A percentile compares a stretch with the other conserved stretches of the same genome.
Evolutionary conservation across 1,140 invertebrate genomes (phyloP).

Genomic region (Drosophila nikananu): DNA sequence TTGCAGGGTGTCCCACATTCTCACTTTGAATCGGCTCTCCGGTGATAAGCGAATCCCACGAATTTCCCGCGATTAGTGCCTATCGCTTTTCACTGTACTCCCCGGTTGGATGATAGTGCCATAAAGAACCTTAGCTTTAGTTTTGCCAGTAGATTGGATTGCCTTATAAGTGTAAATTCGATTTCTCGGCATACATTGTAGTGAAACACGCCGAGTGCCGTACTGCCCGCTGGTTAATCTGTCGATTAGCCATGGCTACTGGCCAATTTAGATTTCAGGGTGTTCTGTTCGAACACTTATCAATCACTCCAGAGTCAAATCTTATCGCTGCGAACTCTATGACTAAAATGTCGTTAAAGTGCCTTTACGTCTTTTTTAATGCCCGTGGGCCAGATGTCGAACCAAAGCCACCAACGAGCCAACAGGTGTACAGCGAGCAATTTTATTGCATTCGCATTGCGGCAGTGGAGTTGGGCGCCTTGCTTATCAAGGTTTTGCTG

Average conservation of each 20-base stretch:
- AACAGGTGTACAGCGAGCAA: constrained; percentile 37
- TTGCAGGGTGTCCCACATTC: constrained; percentile 29
- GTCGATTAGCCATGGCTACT: constrained; percentile 39
- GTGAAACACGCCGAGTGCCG: constrained; percentile 12
- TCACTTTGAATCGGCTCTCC: neutral
- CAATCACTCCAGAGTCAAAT: constrained; percentile 29
- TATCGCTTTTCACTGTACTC: constrained; percentile 44
- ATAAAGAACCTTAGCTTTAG: constrained; percentile 29
- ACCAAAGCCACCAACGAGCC: neutral
- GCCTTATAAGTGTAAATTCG: neutral
- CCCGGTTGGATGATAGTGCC: constrained; percentile 51
- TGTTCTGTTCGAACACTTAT: constrained; percentile 31
- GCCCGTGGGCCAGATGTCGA: constrained; percentile 33
- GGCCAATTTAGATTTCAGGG: constrained; percentile 41
- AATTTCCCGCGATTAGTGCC: constrained; percentile 17
- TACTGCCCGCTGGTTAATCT: constrained; percentile 28
- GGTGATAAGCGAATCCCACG: constrained; percentile 44
- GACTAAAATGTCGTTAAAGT: constrained; percentile 45
- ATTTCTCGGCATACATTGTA: constrained; percentile 17
- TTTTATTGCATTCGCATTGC: constrained; percentile 42
- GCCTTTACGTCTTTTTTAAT: constrained; percentile 12
- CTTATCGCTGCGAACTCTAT: constrained; percentile 39
- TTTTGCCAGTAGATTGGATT: constrained; percentile 13
- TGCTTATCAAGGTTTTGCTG: constrained; percentile 22
- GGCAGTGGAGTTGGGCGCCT: constrained; percentile 14